Percentiles rank a stretch among this genome's conserved stretches.
phyloP scores from a whole-genome alignment of 2,797 vertebrate genomes.

The Urocyon cinereoargenteus region DNA sequence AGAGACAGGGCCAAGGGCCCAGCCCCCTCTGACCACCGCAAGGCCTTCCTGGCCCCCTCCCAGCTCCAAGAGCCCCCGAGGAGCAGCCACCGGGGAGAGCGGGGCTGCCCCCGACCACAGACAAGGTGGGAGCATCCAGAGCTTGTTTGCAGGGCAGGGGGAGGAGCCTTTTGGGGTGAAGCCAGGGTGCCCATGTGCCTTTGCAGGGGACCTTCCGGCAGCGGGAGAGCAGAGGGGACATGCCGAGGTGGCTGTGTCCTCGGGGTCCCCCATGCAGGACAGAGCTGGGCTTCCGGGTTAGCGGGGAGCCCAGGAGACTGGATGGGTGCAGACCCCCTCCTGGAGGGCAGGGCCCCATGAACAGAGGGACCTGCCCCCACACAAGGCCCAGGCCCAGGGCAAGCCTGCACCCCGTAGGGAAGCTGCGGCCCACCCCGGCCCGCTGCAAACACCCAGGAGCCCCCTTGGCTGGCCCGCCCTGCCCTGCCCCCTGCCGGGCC shows the following conservation, averaged over 20 bases:
- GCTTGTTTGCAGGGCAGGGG: accelerated
- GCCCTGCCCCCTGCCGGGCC: neutral
- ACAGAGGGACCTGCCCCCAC: neutral
- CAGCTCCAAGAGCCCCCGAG: accelerated
- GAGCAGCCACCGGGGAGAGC: neutral
- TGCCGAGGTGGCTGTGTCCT: neutral
- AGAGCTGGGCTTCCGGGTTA: neutral
- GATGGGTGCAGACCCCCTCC: neutral
- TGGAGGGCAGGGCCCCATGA: neutral
- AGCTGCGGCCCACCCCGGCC: neutral
- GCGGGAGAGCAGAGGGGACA: neutral
- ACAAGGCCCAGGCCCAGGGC: too few relatives aligned
- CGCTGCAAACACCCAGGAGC: neutral
- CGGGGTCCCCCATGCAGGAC: neutral
- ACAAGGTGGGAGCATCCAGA: neutral
- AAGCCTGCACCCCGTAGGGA: neutral
- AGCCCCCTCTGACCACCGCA: too few relatives aligned
- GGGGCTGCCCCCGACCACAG: neutral
- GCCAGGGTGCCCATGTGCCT: accelerated
- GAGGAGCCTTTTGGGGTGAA: neutral
- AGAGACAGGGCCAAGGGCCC: too few relatives aligned
- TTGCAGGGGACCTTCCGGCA: neutral
- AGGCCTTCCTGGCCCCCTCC: neutral
- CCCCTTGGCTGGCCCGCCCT: neutral
- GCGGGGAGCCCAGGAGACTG: neutral